Conservation (phyloP, 1,140 invertebrate species). For the Drosophila fuyamai region DNA sequence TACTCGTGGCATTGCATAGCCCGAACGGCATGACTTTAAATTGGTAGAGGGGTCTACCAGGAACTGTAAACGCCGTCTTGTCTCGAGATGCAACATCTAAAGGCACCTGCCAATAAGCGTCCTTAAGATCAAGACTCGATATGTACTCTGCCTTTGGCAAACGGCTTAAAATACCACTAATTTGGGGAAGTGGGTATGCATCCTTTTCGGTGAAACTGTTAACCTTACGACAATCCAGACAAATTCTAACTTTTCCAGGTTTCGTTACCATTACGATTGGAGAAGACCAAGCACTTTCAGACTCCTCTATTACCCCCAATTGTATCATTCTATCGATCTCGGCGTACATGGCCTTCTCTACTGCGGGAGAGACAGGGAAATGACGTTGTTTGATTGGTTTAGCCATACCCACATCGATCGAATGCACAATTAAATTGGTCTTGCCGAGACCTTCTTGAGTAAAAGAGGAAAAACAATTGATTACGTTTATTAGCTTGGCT, state of each 20-base stretch:
- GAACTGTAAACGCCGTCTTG: too few relatives aligned
- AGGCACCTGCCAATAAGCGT: neutral
- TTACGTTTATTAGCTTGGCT: neutral
- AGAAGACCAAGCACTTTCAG: constrained; percentile 1
- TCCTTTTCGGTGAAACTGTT: too few relatives aligned
- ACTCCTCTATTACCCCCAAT: neutral
- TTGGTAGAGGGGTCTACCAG: too few relatives aligned
- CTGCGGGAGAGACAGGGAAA: neutral
- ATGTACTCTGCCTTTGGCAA: neutral
- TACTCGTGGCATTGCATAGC: too few relatives aligned
- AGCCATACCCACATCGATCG: constrained; percentile 2
- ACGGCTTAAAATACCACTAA: neutral
- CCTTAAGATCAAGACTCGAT: neutral
- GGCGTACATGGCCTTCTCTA: constrained; percentile 1
- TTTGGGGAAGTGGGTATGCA: too few relatives aligned
- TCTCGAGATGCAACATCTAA: too few relatives aligned
- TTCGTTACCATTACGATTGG: neutral
- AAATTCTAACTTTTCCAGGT: neutral
- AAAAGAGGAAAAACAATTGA: too few relatives aligned
- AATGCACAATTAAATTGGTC: constrained; percentile 1
- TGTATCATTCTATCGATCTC: neutral
- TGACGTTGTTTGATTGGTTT: neutral
- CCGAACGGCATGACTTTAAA: too few relatives aligned
- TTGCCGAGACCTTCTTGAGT: neutral
- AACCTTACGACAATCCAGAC: neutral